Conservation (phyloP, 2,888 invertebrate genomes). For the Timandra comae region DNA sequence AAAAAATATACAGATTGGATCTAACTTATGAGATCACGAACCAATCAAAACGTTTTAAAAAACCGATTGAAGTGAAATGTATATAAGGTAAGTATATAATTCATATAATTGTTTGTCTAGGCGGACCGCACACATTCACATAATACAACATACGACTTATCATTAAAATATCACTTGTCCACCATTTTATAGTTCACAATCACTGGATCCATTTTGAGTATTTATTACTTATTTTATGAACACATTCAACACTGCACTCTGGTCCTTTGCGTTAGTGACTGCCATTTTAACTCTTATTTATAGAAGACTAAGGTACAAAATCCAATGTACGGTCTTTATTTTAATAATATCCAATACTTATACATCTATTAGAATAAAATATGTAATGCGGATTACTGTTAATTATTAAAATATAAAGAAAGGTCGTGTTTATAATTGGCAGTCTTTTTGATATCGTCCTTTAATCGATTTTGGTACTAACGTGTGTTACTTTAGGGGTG, state of each 20-base stretch:
- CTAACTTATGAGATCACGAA: conserved; percentile 63
- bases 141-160: conserved; percentile 10
- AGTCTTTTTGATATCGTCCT: no score
- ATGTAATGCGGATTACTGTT: no score
- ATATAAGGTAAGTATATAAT: not conserved
- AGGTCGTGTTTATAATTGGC: no score
- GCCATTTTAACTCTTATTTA: conserved; percentile 9
- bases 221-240: conserved; percentile 53
- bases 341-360: no score
- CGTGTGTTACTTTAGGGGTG: no score
- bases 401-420: no score
- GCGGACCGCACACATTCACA: conserved; percentile 44
- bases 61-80: not conserved
- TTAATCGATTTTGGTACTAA: no score
- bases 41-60: conserved; percentile 39
- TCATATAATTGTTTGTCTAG: conserved; percentile 53
- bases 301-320: no score
- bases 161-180: conserved; percentile 66
- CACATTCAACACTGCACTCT: conserved; percentile 46
- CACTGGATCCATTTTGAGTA: conserved; percentile 69
- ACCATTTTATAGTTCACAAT: conserved; percentile 38
- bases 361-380: no score
- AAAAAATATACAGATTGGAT: conserved; percentile 24
- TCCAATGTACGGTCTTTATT: no score
- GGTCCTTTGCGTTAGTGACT: conserved; percentile 7